Conservation (phyloP, 1,140 invertebrate genomes). For the Papilio dardanus region DNA sequence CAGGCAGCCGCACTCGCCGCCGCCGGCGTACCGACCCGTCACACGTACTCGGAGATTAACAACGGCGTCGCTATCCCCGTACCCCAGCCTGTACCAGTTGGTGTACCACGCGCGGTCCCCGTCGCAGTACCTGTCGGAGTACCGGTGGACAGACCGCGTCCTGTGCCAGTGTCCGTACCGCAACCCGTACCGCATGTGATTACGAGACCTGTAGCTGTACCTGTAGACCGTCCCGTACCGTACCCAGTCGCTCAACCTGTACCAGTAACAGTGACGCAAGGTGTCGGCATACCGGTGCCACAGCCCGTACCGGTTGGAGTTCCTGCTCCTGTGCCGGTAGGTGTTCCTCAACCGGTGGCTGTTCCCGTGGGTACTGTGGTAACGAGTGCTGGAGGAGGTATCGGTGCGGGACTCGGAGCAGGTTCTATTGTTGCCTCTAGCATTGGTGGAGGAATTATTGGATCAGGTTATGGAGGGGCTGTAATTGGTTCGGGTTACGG, state of each 20-base stretch:
- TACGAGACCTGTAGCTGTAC: constrained; percentile 64
- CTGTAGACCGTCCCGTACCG: constrained; percentile 67
- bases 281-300: constrained; percentile 72
- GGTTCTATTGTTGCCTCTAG: constrained; percentile 27
- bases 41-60: constrained; percentile 64
- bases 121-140: constrained; percentile 66
- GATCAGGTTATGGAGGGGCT: constrained; percentile 35
- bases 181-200: constrained; percentile 69
- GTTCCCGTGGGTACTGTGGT: constrained; percentile 51
- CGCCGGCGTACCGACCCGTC: constrained; percentile 56
- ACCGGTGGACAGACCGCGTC: constrained; percentile 64
- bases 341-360: constrained; percentile 57
- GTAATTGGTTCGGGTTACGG: constrained; percentile 34
- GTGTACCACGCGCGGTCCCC: constrained; percentile 63
- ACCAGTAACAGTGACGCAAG: constrained; percentile 68
- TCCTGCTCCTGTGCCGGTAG: constrained; percentile 57
- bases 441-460: constrained; percentile 4
- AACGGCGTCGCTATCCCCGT: constrained; percentile 64
- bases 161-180: constrained; percentile 67
- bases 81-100: constrained; percentile 66
- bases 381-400: constrained; percentile 41
- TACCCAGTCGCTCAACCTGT: constrained; percentile 69
- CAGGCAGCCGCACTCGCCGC: constrained; percentile 6
- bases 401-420: constrained; percentile 29
- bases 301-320: constrained; percentile 70